phyloP scores from a whole-genome alignment of 30 jellyfish, hydroid and myxozoan species.

The Aurelia sp. region DNA sequence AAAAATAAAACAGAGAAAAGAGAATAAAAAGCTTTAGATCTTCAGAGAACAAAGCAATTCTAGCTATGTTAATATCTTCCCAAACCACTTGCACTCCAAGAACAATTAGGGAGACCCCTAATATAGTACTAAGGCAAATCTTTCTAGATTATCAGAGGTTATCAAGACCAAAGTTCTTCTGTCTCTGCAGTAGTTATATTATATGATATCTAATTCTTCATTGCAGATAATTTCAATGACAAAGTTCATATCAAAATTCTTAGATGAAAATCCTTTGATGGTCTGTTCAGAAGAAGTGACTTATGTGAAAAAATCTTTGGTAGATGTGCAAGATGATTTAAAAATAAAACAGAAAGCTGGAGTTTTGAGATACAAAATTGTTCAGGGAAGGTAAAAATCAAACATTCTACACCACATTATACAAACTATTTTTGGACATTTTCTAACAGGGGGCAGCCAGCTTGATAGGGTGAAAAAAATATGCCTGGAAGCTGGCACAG shows the following conservation, averaged over 20 bases:
- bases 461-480: no score
- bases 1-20: no score
- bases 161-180: no score
- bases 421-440: background rate
- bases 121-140: no score
- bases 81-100: no score
- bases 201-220: background rate
- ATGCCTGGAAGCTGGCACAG: no score
- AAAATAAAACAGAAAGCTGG: conserved; percentile 89
- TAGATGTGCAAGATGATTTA: conserved; percentile 75
- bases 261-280: conserved; percentile 81
- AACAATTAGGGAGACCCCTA: no score
- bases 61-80: no score
- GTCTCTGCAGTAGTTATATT: background rate
- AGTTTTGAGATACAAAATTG: conserved; percentile 58
- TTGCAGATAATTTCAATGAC: conserved; percentile 76
- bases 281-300: conserved; percentile 92
- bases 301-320: conserved; percentile 67
- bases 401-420: background rate
- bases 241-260: conserved; percentile 64
- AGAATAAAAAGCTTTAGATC: no score
- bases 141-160: no score
- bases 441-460: no score
- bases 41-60: no score
- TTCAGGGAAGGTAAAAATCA: conserved; percentile 44